Evolutionary conservation across 2,113 vertebrate genomes (phyloP), one percentile per base, ranked within the genome.

Genomic region (Gambusia holbrooki): DNA sequence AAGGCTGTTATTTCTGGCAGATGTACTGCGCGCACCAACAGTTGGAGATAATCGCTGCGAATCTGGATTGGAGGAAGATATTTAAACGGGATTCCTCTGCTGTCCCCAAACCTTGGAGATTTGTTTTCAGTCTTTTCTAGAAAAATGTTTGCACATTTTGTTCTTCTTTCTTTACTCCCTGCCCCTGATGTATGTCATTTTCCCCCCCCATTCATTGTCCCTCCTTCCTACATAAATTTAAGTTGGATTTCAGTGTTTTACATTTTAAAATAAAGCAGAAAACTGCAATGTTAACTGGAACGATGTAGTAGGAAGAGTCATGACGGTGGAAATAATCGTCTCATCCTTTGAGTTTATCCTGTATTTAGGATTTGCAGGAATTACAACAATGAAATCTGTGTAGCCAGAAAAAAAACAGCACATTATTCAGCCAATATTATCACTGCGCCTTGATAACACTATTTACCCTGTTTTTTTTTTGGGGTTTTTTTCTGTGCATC

Each of bases 1-100:
- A 90, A 84, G 27, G 48, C 73, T 45, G 81, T 83, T 89, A 63
- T 80, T 88, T 73, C 79, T 86, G 88, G 86, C 88, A 88, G 81
- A 88, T 81, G 84, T 70, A 73, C 66, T n/a, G 66, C 11, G 65
- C 48, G 25, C 25, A 28, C 61, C 33, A 82, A 82, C 84, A 86
- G 86, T 85, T 80, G 79, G 77, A 28, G 42, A 78, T 80, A 65
- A 85, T 85, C 69, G 68, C 80, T 25, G 71, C 19, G 60, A 76
- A 22, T 74, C 63, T 61, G 80, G 66, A 62, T 79, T 58, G 72
- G 65, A 42, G 51, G 51, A 6, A 25, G 25, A n/a, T 25, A 7
- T 58, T 58, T 58, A 7, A 22, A 22, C 51, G 25, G 19, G 51
- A 54, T 54, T 54, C 51, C 51, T 25, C 25, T 58, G 7, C 25